Percentiles rank a stretch among this genome's conserved stretches.
Conservation (phyloP, 2,888 invertebrate genomes). For the Lycaena phlaeas region DNA sequence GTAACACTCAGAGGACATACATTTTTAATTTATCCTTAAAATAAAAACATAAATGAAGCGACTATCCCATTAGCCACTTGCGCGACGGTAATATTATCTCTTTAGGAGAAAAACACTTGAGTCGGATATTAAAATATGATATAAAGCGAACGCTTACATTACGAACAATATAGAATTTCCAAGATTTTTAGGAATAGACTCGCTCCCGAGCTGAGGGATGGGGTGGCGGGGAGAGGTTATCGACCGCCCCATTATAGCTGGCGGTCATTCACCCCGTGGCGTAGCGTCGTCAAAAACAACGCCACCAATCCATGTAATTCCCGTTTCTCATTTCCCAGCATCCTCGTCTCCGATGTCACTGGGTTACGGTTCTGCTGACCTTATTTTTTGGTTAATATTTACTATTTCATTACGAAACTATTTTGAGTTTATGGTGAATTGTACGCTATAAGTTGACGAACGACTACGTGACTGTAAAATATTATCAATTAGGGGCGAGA, state of each 20-base stretch:
- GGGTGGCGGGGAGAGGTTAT: conserved; percentile 36
- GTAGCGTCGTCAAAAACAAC: conserved; percentile 30
- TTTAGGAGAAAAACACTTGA: too few relatives aligned
- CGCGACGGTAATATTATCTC: too few relatives aligned
- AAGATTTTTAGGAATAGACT: conserved; percentile 22
- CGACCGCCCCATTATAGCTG: conserved; percentile 51
- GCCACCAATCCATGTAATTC: conserved; percentile 1
- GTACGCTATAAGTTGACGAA: too few relatives aligned
- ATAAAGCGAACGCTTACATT: conserved; percentile 2
- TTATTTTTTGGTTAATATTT: not conserved
- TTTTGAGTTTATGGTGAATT: too few relatives aligned
- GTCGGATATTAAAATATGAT: conserved; percentile 5
- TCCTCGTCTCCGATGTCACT: not conserved
- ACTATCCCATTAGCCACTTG: too few relatives aligned
- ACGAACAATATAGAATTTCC: conserved; percentile 5
- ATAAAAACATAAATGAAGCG: too few relatives aligned
- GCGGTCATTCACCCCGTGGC: conserved; percentile 59
- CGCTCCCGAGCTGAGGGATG: conserved; percentile 27
- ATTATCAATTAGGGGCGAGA: too few relatives aligned
- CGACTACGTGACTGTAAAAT: too few relatives aligned
- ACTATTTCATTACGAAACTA: too few relatives aligned
- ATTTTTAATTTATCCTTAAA: too few relatives aligned
- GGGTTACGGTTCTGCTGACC: not conserved
- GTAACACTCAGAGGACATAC: too few relatives aligned
- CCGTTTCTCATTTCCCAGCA: not conserved